Conservation (phyloP, 2,113 vertebrate species). For the Nettapus auritus region DNA sequence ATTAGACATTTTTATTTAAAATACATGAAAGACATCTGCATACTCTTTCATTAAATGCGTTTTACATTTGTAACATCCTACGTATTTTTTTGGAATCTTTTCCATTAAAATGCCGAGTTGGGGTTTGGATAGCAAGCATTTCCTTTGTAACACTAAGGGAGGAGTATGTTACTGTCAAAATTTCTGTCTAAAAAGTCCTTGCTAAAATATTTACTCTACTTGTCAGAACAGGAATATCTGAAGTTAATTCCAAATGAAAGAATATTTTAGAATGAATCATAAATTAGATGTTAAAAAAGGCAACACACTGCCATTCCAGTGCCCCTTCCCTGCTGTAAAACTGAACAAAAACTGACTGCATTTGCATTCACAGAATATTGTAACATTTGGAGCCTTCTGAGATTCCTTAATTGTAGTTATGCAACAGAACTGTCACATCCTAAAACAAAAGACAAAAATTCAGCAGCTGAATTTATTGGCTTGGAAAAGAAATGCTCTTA, state of each 20-base stretch:
- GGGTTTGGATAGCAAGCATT: conserved; percentile 46
- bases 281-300: conserved; percentile 18
- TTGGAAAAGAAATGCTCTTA: not conserved
- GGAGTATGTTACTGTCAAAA: conserved; percentile 53
- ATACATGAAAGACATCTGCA: conserved; percentile 56
- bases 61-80: conserved; percentile 58
- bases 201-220: conserved; percentile 49
- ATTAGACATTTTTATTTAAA: conserved; percentile 65
- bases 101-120: not conserved
- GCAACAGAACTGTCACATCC: conserved; percentile 31
- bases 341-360: not conserved
- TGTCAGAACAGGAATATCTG: conserved; percentile 61
- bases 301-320: not conserved
- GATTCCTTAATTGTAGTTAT: conserved; percentile 39
- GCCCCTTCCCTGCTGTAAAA: conserved; percentile 12
- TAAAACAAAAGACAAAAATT: conserved; percentile 42
- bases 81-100: conserved; percentile 22
- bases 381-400: conserved; percentile 27
- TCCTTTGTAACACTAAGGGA: conserved; percentile 47
- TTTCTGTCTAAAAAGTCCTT: conserved; percentile 41
- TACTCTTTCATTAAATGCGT: conserved; percentile 49
- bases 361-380: not conserved
- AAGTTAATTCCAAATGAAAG: conserved; percentile 63
- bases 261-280: conserved; percentile 50
- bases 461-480: conserved; percentile 17